Base-by-base conservation (phyloP, 1,140 invertebrate species). In the Eupeodes corollae region DNA sequence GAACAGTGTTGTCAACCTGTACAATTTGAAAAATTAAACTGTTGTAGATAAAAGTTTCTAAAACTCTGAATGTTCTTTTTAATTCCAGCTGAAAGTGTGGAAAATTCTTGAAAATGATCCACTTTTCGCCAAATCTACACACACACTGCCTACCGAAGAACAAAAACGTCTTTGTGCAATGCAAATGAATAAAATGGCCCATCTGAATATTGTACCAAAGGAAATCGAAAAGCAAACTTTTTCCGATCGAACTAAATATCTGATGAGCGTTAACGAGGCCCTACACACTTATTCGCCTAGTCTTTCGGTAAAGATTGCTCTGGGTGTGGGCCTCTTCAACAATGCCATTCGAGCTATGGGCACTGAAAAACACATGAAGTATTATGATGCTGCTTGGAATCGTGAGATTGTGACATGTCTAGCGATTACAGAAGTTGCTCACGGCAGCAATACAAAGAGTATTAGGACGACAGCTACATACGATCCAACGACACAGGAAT, bases 391-490 rank as follows among this genome's bases (percentile, higher is more conserved):
- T 13, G 77, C 83, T 14, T 77, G 79, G 63, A 74, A 77, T 47
- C 75, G 81, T 59, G 74, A 86, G 78, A 76, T 84, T 19, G 71
- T 82, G 42, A 84, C 88, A 2, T 91, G 86, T 62, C 84, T 96
- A 68, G 86, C 88, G 2, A 67, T 98, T 43, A 98, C 94, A 13
- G 94, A 98, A 74, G 75, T 97, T 21, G 78, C 85, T 35, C 93
- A 98, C 73, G 94, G 94, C 1, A 92, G 88, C 38, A 94, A 98
- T 68, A 90, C 89, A 3, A 90, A 88, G 58, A 82, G 81, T 34
- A 86, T 97, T 75, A 77, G 86, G 53, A 97, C 94, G 1, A 89
- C 80, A 16, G 92, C 93, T 3, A 90, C 79, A 0, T 98, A 87
- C 67, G 87, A 96, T 69, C 72, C 79, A 0, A 68, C 68, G 16